phyloP scores from a whole-genome alignment of 2,113 vertebrate species.

The Pithys albifrons region DNA sequence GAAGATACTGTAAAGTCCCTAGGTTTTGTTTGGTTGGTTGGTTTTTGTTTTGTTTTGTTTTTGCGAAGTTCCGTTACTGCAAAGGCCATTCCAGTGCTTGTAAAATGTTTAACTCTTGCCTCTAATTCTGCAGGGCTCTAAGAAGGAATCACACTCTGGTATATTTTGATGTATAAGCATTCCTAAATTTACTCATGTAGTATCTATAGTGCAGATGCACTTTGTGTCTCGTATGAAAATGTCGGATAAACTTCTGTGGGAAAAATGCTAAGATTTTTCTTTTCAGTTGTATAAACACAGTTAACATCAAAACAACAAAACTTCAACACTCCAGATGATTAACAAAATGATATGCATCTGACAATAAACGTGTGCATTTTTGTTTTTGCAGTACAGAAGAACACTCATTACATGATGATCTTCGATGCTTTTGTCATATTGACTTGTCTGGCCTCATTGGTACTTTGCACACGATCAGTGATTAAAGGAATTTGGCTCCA shows the following conservation, averaged over 20 bases:
- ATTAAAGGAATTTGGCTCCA: constrained; percentile 85
- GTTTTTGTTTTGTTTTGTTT: not conserved
- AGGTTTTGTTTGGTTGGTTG: too few species aligned
- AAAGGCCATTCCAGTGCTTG: not conserved
- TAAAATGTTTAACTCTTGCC: not conserved
- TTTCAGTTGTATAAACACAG: not conserved
- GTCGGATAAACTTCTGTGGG: not conserved
- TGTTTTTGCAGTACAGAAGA: constrained; percentile 82
- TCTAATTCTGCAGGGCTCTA: not conserved
- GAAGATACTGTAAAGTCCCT: not conserved
- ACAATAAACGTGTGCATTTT: not conserved
- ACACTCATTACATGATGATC: constrained; percentile 84
- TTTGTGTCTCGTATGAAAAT: not conserved
- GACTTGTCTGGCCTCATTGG: constrained; percentile 84
- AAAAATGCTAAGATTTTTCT: not conserved
- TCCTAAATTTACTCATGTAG: not conserved
- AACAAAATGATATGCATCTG: not conserved
- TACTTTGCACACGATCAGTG: constrained; percentile 87
- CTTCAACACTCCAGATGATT: not conserved
- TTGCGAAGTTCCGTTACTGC: not conserved
- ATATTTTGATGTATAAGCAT: not conserved
- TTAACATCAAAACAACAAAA: not conserved
- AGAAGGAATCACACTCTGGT: not conserved
- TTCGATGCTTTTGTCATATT: constrained; percentile 88
- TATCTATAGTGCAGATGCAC: not conserved